phyloP scores from a whole-genome alignment of 2,113 vertebrate species.

The Raja brachyura region DNA sequence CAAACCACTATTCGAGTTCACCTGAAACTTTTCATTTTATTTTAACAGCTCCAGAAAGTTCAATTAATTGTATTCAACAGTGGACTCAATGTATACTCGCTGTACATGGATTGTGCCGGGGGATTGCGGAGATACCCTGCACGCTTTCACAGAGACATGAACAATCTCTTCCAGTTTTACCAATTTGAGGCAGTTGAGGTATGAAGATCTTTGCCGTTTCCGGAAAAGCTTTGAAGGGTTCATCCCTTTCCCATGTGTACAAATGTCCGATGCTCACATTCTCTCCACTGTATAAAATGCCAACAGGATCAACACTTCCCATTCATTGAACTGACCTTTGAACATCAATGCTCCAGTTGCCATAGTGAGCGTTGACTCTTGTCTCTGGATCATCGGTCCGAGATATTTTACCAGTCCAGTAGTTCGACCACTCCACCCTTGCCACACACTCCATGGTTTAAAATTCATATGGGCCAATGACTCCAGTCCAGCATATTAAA shows the following conservation, averaged over 20 bases:
- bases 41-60: slow-evolving; percentile 48
- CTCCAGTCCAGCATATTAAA: no score
- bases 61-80: slow-evolving; percentile 53
- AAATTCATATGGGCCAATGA: no score
- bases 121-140: slow-evolving; percentile 25
- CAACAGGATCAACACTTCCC: no score
- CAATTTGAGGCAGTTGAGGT: slow-evolving; percentile 42
- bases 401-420: no score
- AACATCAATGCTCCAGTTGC: no score
- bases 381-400: no score
- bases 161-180: slow-evolving; percentile 53
- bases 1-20: not conserved
- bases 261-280: no score
- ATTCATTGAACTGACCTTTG: no score
- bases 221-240: not conserved
- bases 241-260: not conserved
- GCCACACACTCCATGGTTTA: no score
- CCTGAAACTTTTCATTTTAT: not conserved
- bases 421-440: no score
- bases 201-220: slow-evolving; percentile 42
- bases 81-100: slow-evolving; percentile 59
- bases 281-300: no score
- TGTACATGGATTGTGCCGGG: slow-evolving; percentile 62
- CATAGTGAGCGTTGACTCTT: no score
- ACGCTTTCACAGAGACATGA: slow-evolving; percentile 47